These are phyloP conservation scores for Actinemys pallida DNA, from an alignment of 2,113 vertebrate species.

Conservation along the genomic window DNA sequence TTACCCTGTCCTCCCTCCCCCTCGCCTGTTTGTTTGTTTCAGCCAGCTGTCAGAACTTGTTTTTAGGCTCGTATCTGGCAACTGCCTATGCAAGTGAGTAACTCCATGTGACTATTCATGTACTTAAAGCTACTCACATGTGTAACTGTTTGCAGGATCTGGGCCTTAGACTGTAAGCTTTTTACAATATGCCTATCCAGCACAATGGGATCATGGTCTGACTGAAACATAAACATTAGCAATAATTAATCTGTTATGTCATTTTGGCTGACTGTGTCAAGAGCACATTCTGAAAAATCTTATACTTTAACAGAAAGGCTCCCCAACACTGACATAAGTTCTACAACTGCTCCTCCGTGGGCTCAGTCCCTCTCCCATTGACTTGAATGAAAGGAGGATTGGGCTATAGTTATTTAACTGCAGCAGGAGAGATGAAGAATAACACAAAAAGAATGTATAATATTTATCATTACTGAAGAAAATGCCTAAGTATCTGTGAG, in stretches of 20 bases:
- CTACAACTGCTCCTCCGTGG: background rate
- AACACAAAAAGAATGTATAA: background rate
- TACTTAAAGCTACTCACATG: background rate
- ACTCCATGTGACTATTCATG: background rate
- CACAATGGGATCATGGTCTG: background rate
- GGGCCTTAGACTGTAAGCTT: background rate
- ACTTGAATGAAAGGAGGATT: background rate
- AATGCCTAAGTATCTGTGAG: background rate
- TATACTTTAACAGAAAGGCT: background rate
- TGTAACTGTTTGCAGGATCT: background rate
- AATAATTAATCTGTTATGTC: background rate
- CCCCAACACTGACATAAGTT: background rate
- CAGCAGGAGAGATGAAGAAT: background rate
- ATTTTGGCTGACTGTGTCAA: background rate
- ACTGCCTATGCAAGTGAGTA: background rate
- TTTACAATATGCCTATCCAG: background rate
- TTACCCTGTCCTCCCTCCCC: background rate
- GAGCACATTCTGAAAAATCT: background rate
- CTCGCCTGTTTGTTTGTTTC: background rate
- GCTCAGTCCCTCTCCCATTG: accelerated
- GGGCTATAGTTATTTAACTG: background rate
- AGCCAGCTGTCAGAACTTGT: background rate
- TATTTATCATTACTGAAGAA: background rate
- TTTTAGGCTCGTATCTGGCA: background rate
- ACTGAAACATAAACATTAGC: background rate